A percentile compares a stretch with the other conserved stretches of the same genome.
Evolutionary conservation across 2,888 invertebrate species (phyloP).

Genomic region (Clostera curtula): DNA sequence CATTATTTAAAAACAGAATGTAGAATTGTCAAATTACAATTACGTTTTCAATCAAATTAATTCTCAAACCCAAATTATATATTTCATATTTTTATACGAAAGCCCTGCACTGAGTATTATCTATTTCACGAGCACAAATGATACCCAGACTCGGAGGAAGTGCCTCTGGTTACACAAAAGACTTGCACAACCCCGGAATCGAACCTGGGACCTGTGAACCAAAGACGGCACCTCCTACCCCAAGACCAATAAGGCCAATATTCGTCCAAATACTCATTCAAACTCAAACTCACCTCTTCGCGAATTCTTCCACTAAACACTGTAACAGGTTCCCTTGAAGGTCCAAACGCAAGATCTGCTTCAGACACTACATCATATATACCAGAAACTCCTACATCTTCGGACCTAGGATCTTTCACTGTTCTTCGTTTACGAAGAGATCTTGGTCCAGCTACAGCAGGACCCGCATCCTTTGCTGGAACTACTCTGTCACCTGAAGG

Average conservation of each 20-base stretch:
- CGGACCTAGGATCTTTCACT: constrained; percentile 84
- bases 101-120: too few species aligned
- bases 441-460: constrained; percentile 70
- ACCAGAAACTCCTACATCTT: constrained; percentile 92
- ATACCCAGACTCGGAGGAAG: too few species aligned
- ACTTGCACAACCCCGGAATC: too few species aligned
- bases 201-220: too few species aligned
- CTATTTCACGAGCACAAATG: too few species aligned
- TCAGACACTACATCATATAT: constrained; percentile 94
- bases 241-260: too few species aligned
- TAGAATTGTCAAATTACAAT: not conserved
- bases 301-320: constrained; percentile 91
- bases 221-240: too few species aligned
- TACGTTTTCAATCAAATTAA: not conserved
- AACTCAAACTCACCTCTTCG: constrained; percentile 75
- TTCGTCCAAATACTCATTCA: too few species aligned
- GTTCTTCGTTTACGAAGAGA: constrained; percentile 76
- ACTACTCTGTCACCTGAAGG: constrained; percentile 56
- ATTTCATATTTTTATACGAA: too few species aligned
- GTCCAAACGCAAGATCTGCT: constrained; percentile 92
- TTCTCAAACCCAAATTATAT: not conserved
- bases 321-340: constrained; percentile 88
- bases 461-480: constrained; percentile 64
- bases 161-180: too few species aligned
- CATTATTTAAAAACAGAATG: not conserved